phyloP scores from a whole-genome alignment of 2,113 vertebrate species.

The Megaptera novaeangliae region DNA sequence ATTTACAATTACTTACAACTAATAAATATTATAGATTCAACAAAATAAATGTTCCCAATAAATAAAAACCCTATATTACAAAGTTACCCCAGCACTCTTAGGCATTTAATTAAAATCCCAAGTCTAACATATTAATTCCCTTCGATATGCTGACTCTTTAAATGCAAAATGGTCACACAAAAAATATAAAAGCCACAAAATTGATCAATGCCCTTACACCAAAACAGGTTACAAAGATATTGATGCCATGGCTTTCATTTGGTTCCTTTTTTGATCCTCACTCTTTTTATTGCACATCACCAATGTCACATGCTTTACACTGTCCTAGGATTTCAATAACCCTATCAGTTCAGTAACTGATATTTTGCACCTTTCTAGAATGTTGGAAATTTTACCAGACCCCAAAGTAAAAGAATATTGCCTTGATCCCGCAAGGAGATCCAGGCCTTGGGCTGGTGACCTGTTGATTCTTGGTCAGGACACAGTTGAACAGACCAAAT shows the following conservation, averaged over 20 bases:
- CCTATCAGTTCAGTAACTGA: background rate
- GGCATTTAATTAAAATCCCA: conserved; percentile 43
- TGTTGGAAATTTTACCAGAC: background rate
- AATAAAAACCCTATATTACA: conserved; percentile 12
- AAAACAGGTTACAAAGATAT: background rate
- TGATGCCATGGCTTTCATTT: background rate
- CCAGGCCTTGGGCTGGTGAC: background rate
- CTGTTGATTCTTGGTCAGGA: background rate
- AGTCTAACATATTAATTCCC: background rate
- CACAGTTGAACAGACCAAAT: background rate
- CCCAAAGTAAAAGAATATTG: background rate
- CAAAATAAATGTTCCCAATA: conserved; percentile 1
- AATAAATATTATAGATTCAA: conserved; percentile 18
- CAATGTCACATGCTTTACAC: background rate
- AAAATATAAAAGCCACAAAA: background rate
- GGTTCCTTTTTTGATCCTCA: background rate
- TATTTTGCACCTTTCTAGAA: background rate
- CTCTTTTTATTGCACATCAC: background rate
- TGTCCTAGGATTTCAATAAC: background rate
- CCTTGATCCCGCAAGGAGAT: background rate
- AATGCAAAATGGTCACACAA: background rate
- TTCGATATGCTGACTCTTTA: background rate
- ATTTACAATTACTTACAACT: conserved; percentile 20
- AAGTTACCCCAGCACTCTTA: background rate
- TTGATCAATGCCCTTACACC: background rate